Base-by-base conservation (phyloP, 2,113 vertebrate genomes). In the Rynchops niger region DNA sequence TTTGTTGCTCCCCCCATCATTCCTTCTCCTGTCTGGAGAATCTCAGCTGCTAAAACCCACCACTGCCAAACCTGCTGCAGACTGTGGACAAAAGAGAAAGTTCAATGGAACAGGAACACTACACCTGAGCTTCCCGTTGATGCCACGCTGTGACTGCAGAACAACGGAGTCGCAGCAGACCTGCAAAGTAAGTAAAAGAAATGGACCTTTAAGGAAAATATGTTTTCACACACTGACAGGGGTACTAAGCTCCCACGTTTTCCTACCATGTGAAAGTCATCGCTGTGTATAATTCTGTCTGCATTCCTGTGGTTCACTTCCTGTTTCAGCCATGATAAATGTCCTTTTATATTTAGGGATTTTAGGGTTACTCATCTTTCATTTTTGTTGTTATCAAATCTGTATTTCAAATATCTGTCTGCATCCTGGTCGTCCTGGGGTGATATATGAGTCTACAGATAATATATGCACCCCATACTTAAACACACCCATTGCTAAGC, bases 351-450 rank as follows among this genome's bases (percentile, higher is more conserved):
- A 95, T 94, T 94, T 86, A 61, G 50, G 50, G 36, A 90, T 92
- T 97, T 97, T 83, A 82, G 80, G 38, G 82, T 93, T 88, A 84
- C 92, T 97, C 92, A 96, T 97, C 89, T 97, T 97, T 97, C 95
- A 97, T 96, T 95, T 96, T 88, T 96, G 82, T 94, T 67, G 82
- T 97, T 97, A 98, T 95, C 96, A 97, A 96, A 94, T 94, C 96
- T 97, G 81, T 91, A 72, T 78, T 94, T 94, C 77, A 89, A 91
- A 36, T 91, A 89, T 49, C 55, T 86, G 23, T 43, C 83, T 86
- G 55, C 77, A 63, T 82, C 80, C 47, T 67, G 72, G 69, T 94
- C 12, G 5, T 94, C 82, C 47, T 65, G 71, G 32, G 17, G 47
- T 43, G 91, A 92, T 50, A 11, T 30, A 58, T 55, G 62, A 96